Evolutionary conservation across 2,888 invertebrate species (phyloP), one percentile per base, ranked within the genome.

Genomic region (Autographa gamma): DNA sequence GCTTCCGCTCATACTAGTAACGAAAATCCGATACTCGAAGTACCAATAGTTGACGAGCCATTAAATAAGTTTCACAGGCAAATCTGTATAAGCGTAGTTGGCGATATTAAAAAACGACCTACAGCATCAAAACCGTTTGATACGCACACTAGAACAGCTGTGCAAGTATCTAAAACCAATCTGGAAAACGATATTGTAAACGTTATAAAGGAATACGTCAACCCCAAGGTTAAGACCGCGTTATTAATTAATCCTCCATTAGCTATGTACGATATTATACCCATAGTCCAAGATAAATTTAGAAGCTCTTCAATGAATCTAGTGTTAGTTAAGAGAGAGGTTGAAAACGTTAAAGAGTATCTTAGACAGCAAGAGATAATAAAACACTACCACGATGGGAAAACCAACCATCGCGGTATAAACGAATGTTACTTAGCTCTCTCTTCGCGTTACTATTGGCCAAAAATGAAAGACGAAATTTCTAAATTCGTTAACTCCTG

Each of bases 371-470:
- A 84, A 14, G 79, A 84, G n/a, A 79, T 83, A 0, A 83, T 85
- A n/a, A 60, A 56, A 1, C 34, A 78, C 0, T 84, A 85, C 52
- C 83, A 85, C 58, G 81, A 83, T 0, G 85, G 85, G 4, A 85
- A 85, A 68, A 85, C 81, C 0, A 85, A 85, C 32, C 81, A 84
- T 48, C 63, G 82, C 0, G 82, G 83, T 4, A 85, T 81, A 25
- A 84, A 76, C 18, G 80, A 85, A 56, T 79, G 73, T 11, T 81
- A 73, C 25, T 31, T 81, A 31, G 70, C 85, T 2, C 41, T 85
- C 11, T 82, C 82, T 1, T 32, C 16, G 0, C 66, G 54, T 7
- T 84, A 83, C 19, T 85, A 72, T 61, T 85, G 85, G 83, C 83
- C 85, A 0, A 82, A 81, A 48, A 80, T 86, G 80, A 80, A 56